These are phyloP conservation scores for Allacma fusca DNA, from an alignment of 2,888 invertebrate genomes.

Conservation along the genomic window DNA sequence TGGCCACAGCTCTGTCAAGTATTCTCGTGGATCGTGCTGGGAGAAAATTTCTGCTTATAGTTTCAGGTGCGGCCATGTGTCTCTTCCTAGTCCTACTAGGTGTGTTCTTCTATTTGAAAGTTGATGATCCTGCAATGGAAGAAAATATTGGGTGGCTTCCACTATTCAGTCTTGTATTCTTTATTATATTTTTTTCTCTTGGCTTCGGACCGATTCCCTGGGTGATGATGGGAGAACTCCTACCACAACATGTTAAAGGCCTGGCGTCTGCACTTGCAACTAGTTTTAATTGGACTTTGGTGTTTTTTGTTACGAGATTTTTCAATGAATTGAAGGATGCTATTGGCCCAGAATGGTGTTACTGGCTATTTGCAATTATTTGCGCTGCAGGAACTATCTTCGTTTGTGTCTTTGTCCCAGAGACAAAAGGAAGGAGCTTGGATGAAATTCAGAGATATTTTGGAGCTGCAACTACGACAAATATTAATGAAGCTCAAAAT, in stretches of 20 bases:
- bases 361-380: constrained; percentile 57
- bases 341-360: constrained; percentile 56
- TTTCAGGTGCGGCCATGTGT: constrained; percentile 78
- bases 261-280: constrained; percentile 67
- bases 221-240: constrained; percentile 83
- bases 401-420: constrained; percentile 54
- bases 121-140: constrained; percentile 50
- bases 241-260: constrained; percentile 74
- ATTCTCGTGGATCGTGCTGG: constrained; percentile 81
- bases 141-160: constrained; percentile 75
- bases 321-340: constrained; percentile 63
- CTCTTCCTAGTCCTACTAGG: constrained; percentile 74
- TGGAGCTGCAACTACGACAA: constrained; percentile 39
- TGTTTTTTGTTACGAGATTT: constrained; percentile 68
- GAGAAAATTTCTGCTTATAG: constrained; percentile 77
- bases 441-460: constrained; percentile 55
- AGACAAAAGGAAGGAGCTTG: constrained; percentile 54
- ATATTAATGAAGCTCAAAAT: too few relatives aligned
- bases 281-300: constrained; percentile 77
- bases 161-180: constrained; percentile 76
- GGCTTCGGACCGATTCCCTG: constrained; percentile 85
- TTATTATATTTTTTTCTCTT: constrained; percentile 81
- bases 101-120: constrained; percentile 72
- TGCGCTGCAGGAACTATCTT: constrained; percentile 51
- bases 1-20: constrained; percentile 67